Base-by-base conservation (phyloP, 2,113 vertebrate genomes). In the Myotis yumanensis region DNA sequence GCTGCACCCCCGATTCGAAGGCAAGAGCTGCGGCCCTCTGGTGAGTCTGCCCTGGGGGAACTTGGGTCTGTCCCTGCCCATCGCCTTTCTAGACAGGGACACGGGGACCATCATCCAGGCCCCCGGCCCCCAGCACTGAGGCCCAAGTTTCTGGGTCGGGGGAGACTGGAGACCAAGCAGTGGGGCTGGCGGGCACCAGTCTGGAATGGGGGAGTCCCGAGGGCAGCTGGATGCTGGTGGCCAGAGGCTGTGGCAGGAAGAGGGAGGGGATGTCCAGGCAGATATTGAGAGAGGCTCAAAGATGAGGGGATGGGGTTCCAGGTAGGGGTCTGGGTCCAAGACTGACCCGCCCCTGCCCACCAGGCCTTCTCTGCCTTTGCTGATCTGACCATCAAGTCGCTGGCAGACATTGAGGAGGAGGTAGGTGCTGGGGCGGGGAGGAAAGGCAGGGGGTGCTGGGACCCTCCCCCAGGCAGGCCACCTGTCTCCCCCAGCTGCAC, bases 371-470 rank as follows among this genome's bases (percentile, higher is more conserved):
- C 96, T 87, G 92, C 97, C 35, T 95, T 97, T 4, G 98, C 80
- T 77, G 98, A 98, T 86, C 98, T 99, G 37, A 98, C 96, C 0
- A 99, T 99, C n/a, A 99, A 99, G 91, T 99, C 99, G 0, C 90
- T 99, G 2, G 98, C 98, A 0, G 99, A 99, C 68, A 99, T 99
- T 43, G 99, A 99, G 93, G 98, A 98, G 9, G 99, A 99, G 98
- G 99, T 99, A 94, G 52, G 97, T 51, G 0, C 7, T 0, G 37
- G 66, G 30, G 14, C 18, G 3, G 2, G 20, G 28, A 28, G 17
- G 77, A 51, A 51, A 52, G 16, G 11, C 30, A 25, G 17, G 15
- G 18, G n/a, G 23, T 37, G 22, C 37, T 46, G 28, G 37, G 57
- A 22, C 16, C 57, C 17, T 18, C 28, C 17, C 46, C 75, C 48